phyloP scores from a whole-genome alignment of 2,888 invertebrate species.

The Protodeltote pygarga region DNA sequence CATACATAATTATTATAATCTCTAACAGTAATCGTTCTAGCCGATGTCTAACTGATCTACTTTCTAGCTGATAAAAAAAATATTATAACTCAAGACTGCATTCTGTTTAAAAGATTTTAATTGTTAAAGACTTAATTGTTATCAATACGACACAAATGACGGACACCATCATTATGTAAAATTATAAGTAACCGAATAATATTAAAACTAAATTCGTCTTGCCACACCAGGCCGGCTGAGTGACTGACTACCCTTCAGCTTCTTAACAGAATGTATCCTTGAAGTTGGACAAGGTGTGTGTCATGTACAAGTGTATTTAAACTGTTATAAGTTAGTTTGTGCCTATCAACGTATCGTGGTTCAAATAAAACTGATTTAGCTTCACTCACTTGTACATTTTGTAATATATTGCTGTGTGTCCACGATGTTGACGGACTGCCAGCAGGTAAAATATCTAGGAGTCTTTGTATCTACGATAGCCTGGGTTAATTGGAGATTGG shows the following conservation, averaged over 20 bases:
- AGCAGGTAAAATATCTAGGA: too few species aligned
- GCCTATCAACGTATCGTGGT: not conserved
- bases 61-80: slow-evolving; percentile 12
- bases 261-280: slow-evolving; percentile 12
- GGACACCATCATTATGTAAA: not conserved
- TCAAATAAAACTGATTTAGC: too few species aligned
- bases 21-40: slow-evolving; percentile 9
- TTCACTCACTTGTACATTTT: not conserved
- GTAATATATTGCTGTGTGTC: not conserved
- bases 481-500: too few species aligned
- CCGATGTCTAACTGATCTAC: slow-evolving; percentile 12
- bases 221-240: slow-evolving; percentile 3
- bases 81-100: slow-evolving; percentile 14
- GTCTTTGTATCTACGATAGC: too few species aligned
- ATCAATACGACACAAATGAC: slow-evolving; percentile 2
- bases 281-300: not conserved
- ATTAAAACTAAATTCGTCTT: too few species aligned
- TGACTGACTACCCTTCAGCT: not conserved
- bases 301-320: slow-evolving; percentile 16
- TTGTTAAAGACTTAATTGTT: slow-evolving; percentile 9
- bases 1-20: slow-evolving; percentile 18
- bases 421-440: not conserved
- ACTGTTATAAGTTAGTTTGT: too few species aligned
- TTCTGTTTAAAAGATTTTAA: slow-evolving; percentile 6
- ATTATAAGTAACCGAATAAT: too few species aligned